Percentiles rank a stretch among this genome's conserved stretches.
Evolutionary conservation across 1,140 invertebrate species (phyloP).

Genomic region (Zelostemma sp.): DNA sequence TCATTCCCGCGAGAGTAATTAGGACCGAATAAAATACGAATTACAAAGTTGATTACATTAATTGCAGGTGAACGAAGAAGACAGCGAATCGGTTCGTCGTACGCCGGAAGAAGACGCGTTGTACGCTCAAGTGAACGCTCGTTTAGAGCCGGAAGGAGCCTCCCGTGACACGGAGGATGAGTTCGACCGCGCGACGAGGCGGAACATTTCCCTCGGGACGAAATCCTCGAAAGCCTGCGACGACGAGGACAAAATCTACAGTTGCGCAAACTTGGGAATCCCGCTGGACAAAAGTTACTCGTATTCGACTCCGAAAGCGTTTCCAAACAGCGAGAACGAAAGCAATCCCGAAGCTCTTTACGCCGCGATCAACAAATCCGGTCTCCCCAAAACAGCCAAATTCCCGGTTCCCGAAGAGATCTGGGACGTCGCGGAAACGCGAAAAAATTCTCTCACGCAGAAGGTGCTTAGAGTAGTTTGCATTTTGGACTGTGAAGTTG

Average conservation of each 20-base stretch:
- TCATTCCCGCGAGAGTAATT: no score
- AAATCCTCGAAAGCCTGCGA: conserved; percentile 13
- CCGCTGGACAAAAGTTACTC: conserved; percentile 51
- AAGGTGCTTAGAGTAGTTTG: conserved; percentile 17
- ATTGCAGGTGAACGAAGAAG: not conserved
- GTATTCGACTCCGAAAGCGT: conserved; percentile 59
- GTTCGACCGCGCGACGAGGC: conserved; percentile 46
- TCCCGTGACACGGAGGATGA: conserved; percentile 65
- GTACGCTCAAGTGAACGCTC: conserved; percentile 63
- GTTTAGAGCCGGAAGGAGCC: conserved; percentile 64
- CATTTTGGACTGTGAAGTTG: not conserved
- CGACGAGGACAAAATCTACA: conserved; percentile 52
- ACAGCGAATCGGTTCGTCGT: conserved; percentile 32
- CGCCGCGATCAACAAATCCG: conserved; percentile 64
- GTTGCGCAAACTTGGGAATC: conserved; percentile 50
- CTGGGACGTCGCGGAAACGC: conserved; percentile 58
- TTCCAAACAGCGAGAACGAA: conserved; percentile 52
- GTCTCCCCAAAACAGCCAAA: conserved; percentile 51
- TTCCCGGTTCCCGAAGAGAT: conserved; percentile 59
- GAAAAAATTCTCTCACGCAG: conserved; percentile 28
- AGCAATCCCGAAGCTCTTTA: conserved; percentile 65
- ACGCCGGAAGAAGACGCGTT: conserved; percentile 59
- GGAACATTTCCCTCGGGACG: conserved; percentile 12
- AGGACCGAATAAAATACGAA: no score
- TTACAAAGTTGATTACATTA: no score